A percentile compares a stretch with the other conserved stretches of the same genome.
Evolutionary conservation across 2,888 invertebrate species (phyloP).

Genomic region (Gibbula magus): DNA sequence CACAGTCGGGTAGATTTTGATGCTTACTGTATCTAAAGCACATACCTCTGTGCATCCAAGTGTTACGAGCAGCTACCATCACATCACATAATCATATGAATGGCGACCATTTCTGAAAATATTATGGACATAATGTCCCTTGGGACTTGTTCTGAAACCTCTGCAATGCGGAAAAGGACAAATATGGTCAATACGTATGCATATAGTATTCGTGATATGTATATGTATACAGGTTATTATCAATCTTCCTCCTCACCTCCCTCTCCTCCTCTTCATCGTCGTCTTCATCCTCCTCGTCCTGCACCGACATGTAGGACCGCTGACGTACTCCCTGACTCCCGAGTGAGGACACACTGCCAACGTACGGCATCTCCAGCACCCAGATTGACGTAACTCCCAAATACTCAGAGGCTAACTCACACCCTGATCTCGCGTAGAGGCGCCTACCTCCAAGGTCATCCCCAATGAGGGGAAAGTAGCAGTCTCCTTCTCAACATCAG

Average conservation of each 20-base stretch:
- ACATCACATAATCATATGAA: no score
- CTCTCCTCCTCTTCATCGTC: constrained; percentile 17
- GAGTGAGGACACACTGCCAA: neutral
- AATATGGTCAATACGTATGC: no score
- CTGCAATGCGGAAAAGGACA: no score
- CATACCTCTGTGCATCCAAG: no score
- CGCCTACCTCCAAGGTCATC: constrained; percentile 12
- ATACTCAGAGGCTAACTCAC: neutral
- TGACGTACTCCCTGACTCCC: constrained; percentile 1
- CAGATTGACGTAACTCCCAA: neutral
- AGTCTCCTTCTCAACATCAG: neutral
- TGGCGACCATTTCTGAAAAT: no score
- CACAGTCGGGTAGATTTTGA: no score
- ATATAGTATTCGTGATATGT: no score
- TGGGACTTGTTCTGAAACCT: no score
- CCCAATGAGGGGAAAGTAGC: neutral
- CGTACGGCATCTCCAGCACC: constrained; percentile 3
- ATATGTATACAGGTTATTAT: neutral
- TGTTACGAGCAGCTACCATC: no score
- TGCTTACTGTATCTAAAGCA: no score
- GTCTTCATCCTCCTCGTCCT: constrained; percentile 21
- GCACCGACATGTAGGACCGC: constrained; percentile 8
- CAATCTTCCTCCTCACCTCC: neutral
- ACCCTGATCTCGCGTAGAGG: neutral
- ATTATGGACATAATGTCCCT: no score